Evolutionary conservation across 2,113 vertebrate genomes (phyloP).

Genomic region (Isichthys henryi): DNA sequence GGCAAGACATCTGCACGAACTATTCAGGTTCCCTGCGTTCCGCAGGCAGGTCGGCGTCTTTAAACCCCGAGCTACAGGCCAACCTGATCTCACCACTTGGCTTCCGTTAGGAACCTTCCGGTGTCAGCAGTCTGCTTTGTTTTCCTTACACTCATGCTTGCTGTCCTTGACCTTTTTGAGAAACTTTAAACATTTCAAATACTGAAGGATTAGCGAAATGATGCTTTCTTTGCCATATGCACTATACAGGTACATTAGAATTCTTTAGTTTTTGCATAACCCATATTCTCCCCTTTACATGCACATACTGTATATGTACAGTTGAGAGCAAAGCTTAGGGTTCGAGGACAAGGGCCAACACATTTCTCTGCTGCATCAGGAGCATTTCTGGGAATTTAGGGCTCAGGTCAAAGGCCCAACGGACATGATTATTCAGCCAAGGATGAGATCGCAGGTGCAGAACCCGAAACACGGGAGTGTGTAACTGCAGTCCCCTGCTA

Average conservation of each 20-base stretch:
- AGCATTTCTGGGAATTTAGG: not conserved
- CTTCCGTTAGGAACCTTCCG: not conserved
- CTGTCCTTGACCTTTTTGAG: not conserved
- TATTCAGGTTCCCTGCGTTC: no score
- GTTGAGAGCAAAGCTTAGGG: not conserved
- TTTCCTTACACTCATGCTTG: not conserved
- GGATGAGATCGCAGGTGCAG: not conserved
- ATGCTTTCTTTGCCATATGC: not conserved
- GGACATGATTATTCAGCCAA: not conserved
- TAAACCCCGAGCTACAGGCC: not conserved
- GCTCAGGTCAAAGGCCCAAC: not conserved
- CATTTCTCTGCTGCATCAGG: not conserved
- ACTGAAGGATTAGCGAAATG: not conserved
- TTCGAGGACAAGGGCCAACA: not conserved
- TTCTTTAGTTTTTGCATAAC: not conserved
- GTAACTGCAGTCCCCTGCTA: not conserved
- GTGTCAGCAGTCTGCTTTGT: not conserved
- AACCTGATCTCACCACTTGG: not conserved
- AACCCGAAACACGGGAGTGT: not conserved
- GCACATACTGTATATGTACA: not conserved
- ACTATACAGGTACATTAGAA: not conserved
- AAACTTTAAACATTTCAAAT: not conserved
- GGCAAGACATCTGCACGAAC: not conserved
- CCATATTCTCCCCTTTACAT: not conserved
- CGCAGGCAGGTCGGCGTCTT: not conserved